A percentile compares a stretch with the other conserved stretches of the same genome.
These are phyloP conservation scores for Drosophila mayaguana DNA, from an alignment of 2,888 invertebrate species.

Conservation along the genomic window DNA sequence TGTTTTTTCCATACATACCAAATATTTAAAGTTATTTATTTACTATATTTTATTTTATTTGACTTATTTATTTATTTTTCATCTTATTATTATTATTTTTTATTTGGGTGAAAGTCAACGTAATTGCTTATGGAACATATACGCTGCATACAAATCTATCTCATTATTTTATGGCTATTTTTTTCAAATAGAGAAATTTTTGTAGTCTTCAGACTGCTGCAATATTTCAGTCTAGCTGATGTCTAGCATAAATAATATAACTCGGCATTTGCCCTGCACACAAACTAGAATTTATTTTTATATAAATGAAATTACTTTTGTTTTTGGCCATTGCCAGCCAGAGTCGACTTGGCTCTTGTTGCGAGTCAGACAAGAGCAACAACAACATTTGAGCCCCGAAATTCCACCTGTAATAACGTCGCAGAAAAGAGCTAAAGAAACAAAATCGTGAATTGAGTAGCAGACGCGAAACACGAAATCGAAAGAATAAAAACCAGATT, in stretches of 20 bases:
- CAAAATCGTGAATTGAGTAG: slow-evolving; percentile 60
- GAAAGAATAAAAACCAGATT: slow-evolving; percentile 71
- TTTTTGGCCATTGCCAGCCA: slow-evolving; percentile 19
- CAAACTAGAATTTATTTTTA: slow-evolving; percentile 44
- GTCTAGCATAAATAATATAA: slow-evolving; percentile 36
- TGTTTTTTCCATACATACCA: not conserved
- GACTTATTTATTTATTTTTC: no score
- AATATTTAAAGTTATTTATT: no score
- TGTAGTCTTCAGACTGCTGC: not conserved
- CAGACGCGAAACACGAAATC: slow-evolving; percentile 65
- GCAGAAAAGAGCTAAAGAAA: slow-evolving; percentile 59
- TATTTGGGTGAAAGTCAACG: slow-evolving; percentile 30
- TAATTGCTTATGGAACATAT: slow-evolving; percentile 19
- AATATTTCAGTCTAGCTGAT: slow-evolving; percentile 8
- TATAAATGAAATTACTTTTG: slow-evolving; percentile 23
- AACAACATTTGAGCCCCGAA: slow-evolving; percentile 26
- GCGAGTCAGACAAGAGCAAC: slow-evolving; percentile 27
- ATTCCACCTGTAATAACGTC: slow-evolving; percentile 77
- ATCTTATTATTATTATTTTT: not conserved
- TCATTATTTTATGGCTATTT: slow-evolving; percentile 17
- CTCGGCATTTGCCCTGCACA: slow-evolving; percentile 54
- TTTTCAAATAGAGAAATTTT: slow-evolving; percentile 18
- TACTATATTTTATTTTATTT: not conserved
- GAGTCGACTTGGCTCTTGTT: slow-evolving; percentile 10
- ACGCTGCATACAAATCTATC: slow-evolving; percentile 8